Base-by-base conservation (phyloP, 2,888 invertebrate species). In the Charanyca ferruginea region DNA sequence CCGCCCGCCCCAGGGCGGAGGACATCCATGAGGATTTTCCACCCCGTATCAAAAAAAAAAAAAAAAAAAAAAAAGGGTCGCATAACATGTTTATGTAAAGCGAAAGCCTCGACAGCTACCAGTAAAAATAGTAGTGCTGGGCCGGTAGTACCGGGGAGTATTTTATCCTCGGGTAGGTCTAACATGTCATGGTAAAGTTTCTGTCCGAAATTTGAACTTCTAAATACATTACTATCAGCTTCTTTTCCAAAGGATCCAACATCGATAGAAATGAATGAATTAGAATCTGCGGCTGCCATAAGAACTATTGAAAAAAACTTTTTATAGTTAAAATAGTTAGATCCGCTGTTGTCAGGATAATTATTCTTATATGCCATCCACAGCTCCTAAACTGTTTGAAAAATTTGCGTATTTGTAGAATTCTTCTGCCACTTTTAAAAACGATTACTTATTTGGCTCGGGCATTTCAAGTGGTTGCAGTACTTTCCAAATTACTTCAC, bases 321-420 rank as follows among this genome's bases (percentile, higher is more conserved):
- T 59, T 76, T 76, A 62, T 72, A 73, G 54, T 72, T 76, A 47
- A 48, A 72, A 66, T 64, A 76, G 42, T 62, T 52, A 63, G 69
- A 69, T 59, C 76, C 76, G 54, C 66, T 73, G 38, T 76, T 44
- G 38, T 60, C 41, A 48, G 73, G 71, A 18, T 68, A 49, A 68
- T 73, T 61, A 73, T 67, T 66, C 71, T 65, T 63, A 73, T 68
- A 73, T 77, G 70, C 73, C 74, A 64, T 73, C 73, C 38, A 64
- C 51, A 47, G 66, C 63, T 41, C 61, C 66, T 38, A 68, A 22
- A 58, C 73, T 71, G 60, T 77, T 73, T 48, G 73, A 70, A 66
- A 69, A 76, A 60, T 76, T 72, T 55, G 49, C 32, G 13, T 32
- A 49, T 49, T 49, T 32, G 18, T 49, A 3, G 49, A 49, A 32